Conservation (phyloP, 2,113 vertebrate species). For the Pithys albifrons region DNA sequence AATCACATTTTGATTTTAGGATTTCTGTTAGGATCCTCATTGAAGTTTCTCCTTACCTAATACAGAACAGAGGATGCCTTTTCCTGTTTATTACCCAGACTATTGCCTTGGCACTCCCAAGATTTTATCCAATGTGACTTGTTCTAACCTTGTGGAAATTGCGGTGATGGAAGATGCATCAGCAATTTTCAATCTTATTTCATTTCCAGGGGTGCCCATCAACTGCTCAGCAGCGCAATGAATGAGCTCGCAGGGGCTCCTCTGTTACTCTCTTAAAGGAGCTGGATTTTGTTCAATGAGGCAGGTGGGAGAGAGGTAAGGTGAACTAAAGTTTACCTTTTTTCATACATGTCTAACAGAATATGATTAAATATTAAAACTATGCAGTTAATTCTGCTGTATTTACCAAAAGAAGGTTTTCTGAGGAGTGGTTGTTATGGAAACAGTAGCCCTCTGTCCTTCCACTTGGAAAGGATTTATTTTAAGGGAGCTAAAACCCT, state of each 20-base stretch:
- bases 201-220: conserved; percentile 35
- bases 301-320: conserved; percentile 32
- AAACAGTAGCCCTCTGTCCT: conserved; percentile 73
- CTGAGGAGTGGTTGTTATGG: conserved; percentile 70
- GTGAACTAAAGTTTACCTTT: conserved; percentile 46
- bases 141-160: conserved; percentile 69
- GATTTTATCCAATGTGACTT: conserved; percentile 70
- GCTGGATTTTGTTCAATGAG: conserved; percentile 47
- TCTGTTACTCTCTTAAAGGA: not conserved
- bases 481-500: conserved; percentile 58
- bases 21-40: not conserved
- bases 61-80: conserved; percentile 29
- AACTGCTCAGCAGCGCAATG: not conserved
- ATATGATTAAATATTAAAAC: conserved; percentile 48
- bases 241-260: conserved; percentile 17
- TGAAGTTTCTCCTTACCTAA: not conserved
- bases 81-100: conserved; percentile 58
- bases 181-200: conserved; percentile 55
- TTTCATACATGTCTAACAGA: conserved; percentile 22
- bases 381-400: conserved; percentile 41
- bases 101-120: conserved; percentile 47
- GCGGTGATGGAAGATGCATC: conserved; percentile 68
- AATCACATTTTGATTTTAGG: not conserved
- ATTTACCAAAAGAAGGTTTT: conserved; percentile 59
- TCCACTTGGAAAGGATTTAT: conserved; percentile 49